A percentile compares a stretch with the other conserved stretches of the same genome.
Evolutionary conservation across 2,113 vertebrate genomes (phyloP).

Genomic region (Bufo gargarizans): DNA sequence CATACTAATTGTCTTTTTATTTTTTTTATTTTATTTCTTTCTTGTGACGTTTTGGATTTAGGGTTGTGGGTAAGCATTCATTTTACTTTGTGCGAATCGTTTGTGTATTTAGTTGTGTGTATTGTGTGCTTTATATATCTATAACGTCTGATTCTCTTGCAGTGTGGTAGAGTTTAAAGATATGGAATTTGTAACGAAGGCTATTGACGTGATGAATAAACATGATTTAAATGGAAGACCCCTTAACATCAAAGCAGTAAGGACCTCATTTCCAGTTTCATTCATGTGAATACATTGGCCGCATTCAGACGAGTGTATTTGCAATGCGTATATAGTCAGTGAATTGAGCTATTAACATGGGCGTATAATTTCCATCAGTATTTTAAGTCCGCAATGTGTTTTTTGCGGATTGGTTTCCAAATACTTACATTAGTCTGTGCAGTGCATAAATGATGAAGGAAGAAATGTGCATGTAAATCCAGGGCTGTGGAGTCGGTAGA

Average conservation of each 20-base stretch:
- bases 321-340: too few relatives aligned
- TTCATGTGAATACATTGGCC: too few relatives aligned
- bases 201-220: conserved; percentile 94
- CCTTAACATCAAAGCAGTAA: conserved; percentile 96
- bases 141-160: conserved; percentile 60
- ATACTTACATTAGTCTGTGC: too few relatives aligned
- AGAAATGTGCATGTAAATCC: too few relatives aligned
- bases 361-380: too few relatives aligned
- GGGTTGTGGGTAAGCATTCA: conserved; percentile 93
- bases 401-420: too few relatives aligned
- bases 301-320: too few relatives aligned
- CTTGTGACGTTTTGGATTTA: conserved; percentile 74
- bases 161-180: conserved; percentile 99
- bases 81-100: neutral
- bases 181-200: conserved; percentile 98
- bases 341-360: too few relatives aligned
- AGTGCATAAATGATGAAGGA: too few relatives aligned
- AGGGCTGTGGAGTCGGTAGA: too few relatives aligned
- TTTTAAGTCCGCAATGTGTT: too few relatives aligned
- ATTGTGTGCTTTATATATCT: conserved; percentile 38
- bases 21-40: conserved; percentile 62
- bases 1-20: neutral
- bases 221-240: conserved; percentile 94
- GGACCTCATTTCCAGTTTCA: conserved; percentile 14
- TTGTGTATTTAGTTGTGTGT: conserved; percentile 57